Conservation (phyloP, 2,797 vertebrate species). For the Luscinia megarhynchos region DNA sequence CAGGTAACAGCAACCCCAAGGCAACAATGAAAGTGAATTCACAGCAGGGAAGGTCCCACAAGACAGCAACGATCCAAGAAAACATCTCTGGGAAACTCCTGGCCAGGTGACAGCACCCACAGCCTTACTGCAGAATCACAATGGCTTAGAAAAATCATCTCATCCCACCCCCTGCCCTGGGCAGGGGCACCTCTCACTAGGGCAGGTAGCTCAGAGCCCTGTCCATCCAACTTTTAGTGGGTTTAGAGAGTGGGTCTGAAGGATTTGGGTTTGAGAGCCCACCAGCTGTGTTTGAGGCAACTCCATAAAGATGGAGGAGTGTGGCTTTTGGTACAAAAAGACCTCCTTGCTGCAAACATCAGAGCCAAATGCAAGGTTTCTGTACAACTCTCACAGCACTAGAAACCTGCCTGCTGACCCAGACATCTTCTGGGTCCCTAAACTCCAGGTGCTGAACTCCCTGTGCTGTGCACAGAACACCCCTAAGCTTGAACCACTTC, state of each 20-base stretch:
- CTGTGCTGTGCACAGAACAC: not conserved
- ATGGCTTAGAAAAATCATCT: not conserved
- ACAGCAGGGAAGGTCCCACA: not conserved
- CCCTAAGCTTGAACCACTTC: not conserved
- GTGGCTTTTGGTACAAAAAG: not conserved
- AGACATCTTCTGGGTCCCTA: not conserved
- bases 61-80: not conserved
- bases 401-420: not conserved
- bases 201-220: not conserved
- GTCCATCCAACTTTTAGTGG: not conserved
- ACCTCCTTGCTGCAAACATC: not conserved
- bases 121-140: not conserved
- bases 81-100: not conserved
- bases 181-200: not conserved
- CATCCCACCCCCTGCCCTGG: not conserved
- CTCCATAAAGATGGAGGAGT: not conserved
- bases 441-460: not conserved
- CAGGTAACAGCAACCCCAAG: not conserved
- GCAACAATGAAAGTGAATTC: not conserved
- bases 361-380: not conserved
- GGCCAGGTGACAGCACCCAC: not conserved
- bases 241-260: accelerated
- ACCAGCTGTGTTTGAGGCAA: not conserved
- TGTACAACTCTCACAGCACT: not conserved
- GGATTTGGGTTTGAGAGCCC: not conserved